Conservation (phyloP, 2,113 vertebrate genomes). For the Lampris megalopsis region DNA sequence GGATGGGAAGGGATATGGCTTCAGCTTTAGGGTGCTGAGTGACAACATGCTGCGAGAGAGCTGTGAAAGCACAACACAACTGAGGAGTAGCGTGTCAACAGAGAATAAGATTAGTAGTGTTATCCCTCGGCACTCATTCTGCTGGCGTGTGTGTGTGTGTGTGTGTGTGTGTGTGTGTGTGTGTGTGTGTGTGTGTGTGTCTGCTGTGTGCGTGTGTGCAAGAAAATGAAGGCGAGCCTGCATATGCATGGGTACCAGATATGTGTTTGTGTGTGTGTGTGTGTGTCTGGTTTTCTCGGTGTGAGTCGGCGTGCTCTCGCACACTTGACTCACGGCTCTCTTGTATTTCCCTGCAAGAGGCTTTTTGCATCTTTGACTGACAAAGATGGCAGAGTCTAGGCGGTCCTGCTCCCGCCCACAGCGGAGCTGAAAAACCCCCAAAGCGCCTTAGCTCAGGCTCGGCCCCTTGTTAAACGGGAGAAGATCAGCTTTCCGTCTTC, state of each 20-base stretch:
- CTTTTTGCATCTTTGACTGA: slow-evolving; percentile 65
- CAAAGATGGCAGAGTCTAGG: slow-evolving; percentile 53
- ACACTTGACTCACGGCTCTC: slow-evolving; percentile 23
- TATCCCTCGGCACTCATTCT: slow-evolving; percentile 58
- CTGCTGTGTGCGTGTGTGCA: too few relatives aligned
- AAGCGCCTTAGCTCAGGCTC: slow-evolving; percentile 57
- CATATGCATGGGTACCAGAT: too few relatives aligned
- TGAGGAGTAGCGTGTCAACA: slow-evolving; percentile 69
- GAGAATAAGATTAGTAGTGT: slow-evolving; percentile 67
- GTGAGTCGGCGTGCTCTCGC: background rate
- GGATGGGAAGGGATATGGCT: slow-evolving; percentile 53
- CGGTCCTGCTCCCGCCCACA: slow-evolving; percentile 62
- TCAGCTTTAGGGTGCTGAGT: slow-evolving; percentile 33
- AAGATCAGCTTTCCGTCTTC: slow-evolving; percentile 2
- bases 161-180: background rate
- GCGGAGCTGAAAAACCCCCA: slow-evolving; percentile 54
- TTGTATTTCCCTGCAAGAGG: slow-evolving; percentile 53
- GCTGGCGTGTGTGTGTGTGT: slow-evolving; percentile 41
- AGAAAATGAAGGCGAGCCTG: too few relatives aligned
- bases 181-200: background rate
- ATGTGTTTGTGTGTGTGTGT: background rate
- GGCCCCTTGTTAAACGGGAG: slow-evolving; percentile 58
- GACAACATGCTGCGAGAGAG: slow-evolving; percentile 24
- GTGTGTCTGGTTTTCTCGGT: background rate
- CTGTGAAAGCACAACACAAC: slow-evolving; percentile 53